Evolutionary conservation across 2,113 vertebrate genomes (phyloP).

Genomic region (Anseranas semipalmata): DNA sequence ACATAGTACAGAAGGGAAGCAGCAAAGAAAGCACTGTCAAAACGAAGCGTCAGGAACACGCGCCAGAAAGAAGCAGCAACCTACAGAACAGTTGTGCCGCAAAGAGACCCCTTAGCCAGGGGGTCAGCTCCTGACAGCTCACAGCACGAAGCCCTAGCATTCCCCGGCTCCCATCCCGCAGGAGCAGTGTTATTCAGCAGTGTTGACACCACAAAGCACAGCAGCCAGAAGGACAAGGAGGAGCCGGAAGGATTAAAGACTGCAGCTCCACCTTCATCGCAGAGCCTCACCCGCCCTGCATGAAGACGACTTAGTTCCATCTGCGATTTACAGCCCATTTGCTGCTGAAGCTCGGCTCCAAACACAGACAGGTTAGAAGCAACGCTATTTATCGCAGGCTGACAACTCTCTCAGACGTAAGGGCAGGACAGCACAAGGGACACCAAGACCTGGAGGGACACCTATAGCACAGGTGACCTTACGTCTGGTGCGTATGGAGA

Average conservation of each 20-base stretch:
- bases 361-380: background rate
- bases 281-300: background rate
- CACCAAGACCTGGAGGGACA: background rate
- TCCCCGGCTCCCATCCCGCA: background rate
- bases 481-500: background rate
- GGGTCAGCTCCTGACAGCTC: background rate
- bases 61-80: background rate
- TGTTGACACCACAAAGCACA: background rate
- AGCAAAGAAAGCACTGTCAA: background rate
- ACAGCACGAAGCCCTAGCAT: background rate
- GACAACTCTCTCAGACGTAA: background rate
- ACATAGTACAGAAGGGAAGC: background rate
- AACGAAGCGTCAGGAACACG: background rate
- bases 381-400: background rate
- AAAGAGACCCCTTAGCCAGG: background rate
- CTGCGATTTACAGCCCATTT: slow-evolving; percentile 2
- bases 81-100: background rate
- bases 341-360: background rate
- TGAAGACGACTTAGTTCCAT: background rate
- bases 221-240: background rate
- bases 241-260: slow-evolving; percentile 3
- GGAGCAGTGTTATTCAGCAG: background rate
- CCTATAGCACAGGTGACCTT: background rate
- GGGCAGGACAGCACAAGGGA: background rate
- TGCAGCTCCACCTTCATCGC: background rate